Conservation (phyloP, 2,113 vertebrate genomes). For the Meleagris gallopavo region DNA sequence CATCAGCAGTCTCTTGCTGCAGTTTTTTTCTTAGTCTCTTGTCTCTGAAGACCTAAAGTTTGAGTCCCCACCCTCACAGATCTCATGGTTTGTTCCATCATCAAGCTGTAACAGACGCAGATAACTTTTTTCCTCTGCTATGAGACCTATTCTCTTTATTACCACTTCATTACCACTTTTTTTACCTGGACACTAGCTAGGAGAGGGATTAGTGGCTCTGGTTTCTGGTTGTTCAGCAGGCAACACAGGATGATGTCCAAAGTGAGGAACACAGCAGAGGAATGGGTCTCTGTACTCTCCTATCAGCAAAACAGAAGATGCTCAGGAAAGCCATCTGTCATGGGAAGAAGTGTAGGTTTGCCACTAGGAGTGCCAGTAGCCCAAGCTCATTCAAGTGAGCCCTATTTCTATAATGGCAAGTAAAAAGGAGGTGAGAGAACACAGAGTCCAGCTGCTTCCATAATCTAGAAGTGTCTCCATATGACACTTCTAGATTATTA, state of each 20-base stretch:
- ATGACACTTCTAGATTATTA: background rate
- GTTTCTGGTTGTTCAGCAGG: background rate
- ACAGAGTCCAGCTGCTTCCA: background rate
- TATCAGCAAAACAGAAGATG: background rate
- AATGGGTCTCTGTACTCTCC: background rate
- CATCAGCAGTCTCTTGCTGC: background rate
- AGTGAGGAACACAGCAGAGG: background rate
- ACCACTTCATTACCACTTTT: too few relatives aligned
- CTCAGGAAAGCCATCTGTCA: background rate
- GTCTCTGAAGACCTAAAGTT: background rate
- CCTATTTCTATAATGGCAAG: background rate
- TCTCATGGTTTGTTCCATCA: background rate
- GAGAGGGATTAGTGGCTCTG: accelerated
- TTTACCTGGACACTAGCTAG: background rate
- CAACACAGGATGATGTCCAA: background rate
- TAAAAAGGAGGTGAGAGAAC: background rate
- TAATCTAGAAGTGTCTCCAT: background rate
- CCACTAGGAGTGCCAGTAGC: background rate
- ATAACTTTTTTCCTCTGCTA: background rate
- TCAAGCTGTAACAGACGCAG: background rate
- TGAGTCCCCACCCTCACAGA: background rate
- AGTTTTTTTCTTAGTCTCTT: background rate
- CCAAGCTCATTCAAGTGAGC: background rate
- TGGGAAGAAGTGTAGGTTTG: background rate
- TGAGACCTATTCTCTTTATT: background rate